Evolutionary conservation across 2,888 invertebrate species (phyloP), one percentile per base, ranked within the genome.

Genomic region (Sicus ferrugineus): DNA sequence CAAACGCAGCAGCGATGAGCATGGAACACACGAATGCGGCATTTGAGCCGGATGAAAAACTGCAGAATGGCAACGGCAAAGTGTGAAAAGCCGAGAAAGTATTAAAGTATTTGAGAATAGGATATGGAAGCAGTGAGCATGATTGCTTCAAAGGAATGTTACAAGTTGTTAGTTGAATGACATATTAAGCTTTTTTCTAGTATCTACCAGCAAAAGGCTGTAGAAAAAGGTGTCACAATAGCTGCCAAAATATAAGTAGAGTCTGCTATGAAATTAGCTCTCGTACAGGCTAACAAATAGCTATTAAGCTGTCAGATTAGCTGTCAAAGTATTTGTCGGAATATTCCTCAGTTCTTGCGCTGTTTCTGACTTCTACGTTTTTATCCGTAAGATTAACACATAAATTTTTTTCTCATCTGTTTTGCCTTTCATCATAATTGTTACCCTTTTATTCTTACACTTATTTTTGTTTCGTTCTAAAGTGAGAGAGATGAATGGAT

Each of bases 401-500:
- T n/a, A 28, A 14, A 28, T 56, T 56, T 14, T 16, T 56, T 28
- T 56, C 28, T 28, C 26, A 23, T 58, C 14, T 50, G 0, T n/a
- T 38, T 38, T 58, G 21, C 28, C 46, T 46, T 46, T 19, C 14
- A 34, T 42, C 46, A 48, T 42, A 48, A 50, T 59, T 58, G 58
- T 67, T 30, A 5, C 23, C 30, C 38, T 34, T 19, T 61, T 30
- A 30, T 28, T 61, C 21, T 26, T 52, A 21, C 26, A 34, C 38
- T n/a, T 9, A 42, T 66, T 52, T 54, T 66, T 48, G 58, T 14
- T 68, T 68, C 54, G 23, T 31, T 68, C 52, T 62, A 30, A 68
- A 74, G 77, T 76, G 80, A 81, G 80, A 80, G 80, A 80, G 80
- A 80, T 81, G 77, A 81, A 80, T 80, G 78, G 80, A 80, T 80